Conservation (phyloP, 2,113 vertebrate species). For the Hippocampus zosterae region DNA sequence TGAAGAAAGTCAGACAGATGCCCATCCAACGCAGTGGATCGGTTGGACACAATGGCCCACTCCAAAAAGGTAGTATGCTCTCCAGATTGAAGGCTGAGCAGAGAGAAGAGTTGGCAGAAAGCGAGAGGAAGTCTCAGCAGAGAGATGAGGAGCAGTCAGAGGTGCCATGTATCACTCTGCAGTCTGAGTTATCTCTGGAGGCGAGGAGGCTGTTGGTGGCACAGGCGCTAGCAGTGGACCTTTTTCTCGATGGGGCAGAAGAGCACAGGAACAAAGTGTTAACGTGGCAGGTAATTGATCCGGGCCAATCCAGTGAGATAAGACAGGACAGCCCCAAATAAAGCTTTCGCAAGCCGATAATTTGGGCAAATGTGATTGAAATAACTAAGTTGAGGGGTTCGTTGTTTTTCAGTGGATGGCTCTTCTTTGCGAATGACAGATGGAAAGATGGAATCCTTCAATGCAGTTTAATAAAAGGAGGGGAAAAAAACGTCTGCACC, state of each 20-base stretch:
- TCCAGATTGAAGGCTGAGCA: conserved; percentile 39
- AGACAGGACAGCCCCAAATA: too few species aligned
- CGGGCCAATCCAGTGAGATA: not conserved
- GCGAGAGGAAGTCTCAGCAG: not conserved
- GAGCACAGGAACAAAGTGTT: conserved; percentile 76
- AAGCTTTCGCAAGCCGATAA: too few species aligned
- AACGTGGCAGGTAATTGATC: conserved; percentile 83
- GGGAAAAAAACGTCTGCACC: too few species aligned
- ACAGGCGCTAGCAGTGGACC: conserved; percentile 84
- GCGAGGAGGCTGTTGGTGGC: conserved; percentile 80
- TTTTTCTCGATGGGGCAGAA: conserved; percentile 77
- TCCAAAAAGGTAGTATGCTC: conserved; percentile 33
- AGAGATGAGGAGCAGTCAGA: conserved; percentile 50
- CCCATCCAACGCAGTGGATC: conserved; percentile 75
- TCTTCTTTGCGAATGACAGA: too few species aligned
- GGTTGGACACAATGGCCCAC: conserved; percentile 40
- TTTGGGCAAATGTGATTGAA: too few species aligned
- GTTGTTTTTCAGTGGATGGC: too few species aligned
- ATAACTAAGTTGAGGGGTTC: too few species aligned
- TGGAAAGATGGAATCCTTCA: too few species aligned
- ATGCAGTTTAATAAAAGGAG: too few species aligned
- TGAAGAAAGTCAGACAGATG: conserved; percentile 57
- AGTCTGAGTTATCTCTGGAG: conserved; percentile 79
- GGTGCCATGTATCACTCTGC: conserved; percentile 77
- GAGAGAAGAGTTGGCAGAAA: conserved; percentile 32